Percentiles rank a stretch among this genome's conserved stretches.
These are phyloP conservation scores for Eledona agricola DNA, from an alignment of 2,888 invertebrate genomes.

Conservation along the genomic window DNA sequence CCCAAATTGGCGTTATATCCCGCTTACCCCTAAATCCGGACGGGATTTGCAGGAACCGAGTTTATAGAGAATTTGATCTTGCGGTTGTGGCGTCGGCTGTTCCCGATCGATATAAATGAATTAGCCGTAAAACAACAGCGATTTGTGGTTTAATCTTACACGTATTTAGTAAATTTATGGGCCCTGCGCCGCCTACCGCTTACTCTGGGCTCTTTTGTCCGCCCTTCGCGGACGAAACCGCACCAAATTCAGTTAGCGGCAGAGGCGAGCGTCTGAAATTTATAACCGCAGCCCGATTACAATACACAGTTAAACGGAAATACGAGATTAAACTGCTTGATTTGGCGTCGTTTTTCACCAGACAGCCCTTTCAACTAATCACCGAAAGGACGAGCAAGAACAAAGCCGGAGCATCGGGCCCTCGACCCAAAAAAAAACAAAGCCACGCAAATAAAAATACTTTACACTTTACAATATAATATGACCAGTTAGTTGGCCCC, in stretches of 20 bases:
- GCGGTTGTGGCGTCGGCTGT: conserved; percentile 43
- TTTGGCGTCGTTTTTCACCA: conserved; percentile 29
- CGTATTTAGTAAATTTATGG: conserved; percentile 62
- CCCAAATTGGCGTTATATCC: conserved; percentile 24
- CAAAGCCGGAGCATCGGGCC: too few species aligned
- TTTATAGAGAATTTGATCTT: conserved; percentile 40
- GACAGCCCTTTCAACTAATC: conserved; percentile 12
- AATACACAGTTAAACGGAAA: conserved; percentile 38
- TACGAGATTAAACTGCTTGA: conserved; percentile 40
- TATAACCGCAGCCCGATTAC: conserved; percentile 36
- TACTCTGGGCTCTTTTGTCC: conserved; percentile 47
- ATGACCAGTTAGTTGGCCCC: too few species aligned
- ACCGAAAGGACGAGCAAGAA: conserved; percentile 12
- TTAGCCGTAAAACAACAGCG: conserved; percentile 63
- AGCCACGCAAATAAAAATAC: too few species aligned
- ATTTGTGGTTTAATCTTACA: conserved; percentile 64
- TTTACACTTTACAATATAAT: too few species aligned
- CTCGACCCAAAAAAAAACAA: too few species aligned
- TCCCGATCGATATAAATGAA: conserved; percentile 62
- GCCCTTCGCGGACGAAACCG: conserved; percentile 41
- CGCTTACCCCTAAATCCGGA: conserved; percentile 15
- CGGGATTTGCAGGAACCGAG: conserved; percentile 13
- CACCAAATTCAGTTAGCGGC: conserved; percentile 49
- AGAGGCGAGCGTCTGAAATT: conserved; percentile 38
- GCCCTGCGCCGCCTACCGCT: conserved; percentile 54